These are phyloP conservation scores for Helleia helle DNA, from an alignment of 2,888 invertebrate species.

Conservation along the genomic window DNA sequence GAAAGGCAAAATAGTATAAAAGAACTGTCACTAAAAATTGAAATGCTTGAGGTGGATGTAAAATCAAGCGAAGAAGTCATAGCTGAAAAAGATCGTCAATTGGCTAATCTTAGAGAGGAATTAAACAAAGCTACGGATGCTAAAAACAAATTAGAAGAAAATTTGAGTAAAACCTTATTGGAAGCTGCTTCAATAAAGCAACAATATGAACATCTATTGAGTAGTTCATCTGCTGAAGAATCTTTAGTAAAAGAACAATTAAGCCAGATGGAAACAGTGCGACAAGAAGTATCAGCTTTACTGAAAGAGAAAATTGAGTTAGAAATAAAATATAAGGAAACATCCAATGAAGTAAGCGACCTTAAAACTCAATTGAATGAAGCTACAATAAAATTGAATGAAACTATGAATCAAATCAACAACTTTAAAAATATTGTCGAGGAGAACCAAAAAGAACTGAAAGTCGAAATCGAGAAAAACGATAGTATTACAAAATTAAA, in stretches of 20 bases:
- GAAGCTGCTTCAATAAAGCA: slow-evolving; percentile 52
- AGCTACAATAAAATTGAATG: slow-evolving; percentile 36
- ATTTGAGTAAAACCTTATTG: slow-evolving; percentile 45
- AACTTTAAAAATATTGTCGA: slow-evolving; percentile 38
- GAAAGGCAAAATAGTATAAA: slow-evolving; percentile 55
- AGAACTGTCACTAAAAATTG: slow-evolving; percentile 52
- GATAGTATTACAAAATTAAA: slow-evolving; percentile 38
- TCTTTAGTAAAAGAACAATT: slow-evolving; percentile 51
- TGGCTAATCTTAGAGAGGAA: slow-evolving; percentile 48
- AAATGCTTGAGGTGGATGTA: slow-evolving; percentile 61
- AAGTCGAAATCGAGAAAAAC: slow-evolving; percentile 38
- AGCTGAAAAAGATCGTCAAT: slow-evolving; percentile 63
- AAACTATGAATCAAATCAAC: slow-evolving; percentile 30
- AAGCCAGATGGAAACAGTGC: slow-evolving; percentile 43
- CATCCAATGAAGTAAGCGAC: slow-evolving; percentile 34
- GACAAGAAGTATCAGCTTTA: slow-evolving; percentile 42
- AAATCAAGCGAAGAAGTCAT: slow-evolving; percentile 60
- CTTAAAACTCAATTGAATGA: slow-evolving; percentile 39
- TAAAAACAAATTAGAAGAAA: slow-evolving; percentile 64
- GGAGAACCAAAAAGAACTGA: slow-evolving; percentile 48
- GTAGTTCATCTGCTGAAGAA: slow-evolving; percentile 58
- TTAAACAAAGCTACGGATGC: slow-evolving; percentile 46
- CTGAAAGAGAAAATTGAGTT: slow-evolving; percentile 46
- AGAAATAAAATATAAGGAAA: slow-evolving; percentile 41
- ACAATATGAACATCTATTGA: slow-evolving; percentile 53